A percentile compares a stretch with the other conserved stretches of the same genome.
These are phyloP conservation scores for Zaprionus tsacasi DNA, from an alignment of 1,140 invertebrate species.

Conservation along the genomic window DNA sequence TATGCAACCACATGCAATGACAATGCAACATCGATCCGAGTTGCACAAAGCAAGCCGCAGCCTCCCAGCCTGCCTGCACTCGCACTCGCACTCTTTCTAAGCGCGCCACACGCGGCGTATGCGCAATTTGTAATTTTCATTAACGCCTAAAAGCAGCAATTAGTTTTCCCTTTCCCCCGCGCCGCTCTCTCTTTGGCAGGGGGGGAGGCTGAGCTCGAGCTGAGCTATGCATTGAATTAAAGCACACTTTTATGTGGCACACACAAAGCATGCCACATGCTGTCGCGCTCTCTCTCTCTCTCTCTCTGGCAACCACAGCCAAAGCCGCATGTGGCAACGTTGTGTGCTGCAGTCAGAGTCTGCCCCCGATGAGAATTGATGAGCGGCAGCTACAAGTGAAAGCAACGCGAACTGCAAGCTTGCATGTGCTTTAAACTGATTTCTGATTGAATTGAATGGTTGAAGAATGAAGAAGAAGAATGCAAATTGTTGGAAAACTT, in stretches of 20 bases:
- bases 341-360: background rate
- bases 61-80: background rate
- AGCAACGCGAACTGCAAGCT: background rate
- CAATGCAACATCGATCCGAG: conserved; percentile 68
- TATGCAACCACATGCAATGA: conserved; percentile 75
- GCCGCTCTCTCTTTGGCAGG: background rate
- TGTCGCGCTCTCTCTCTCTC: background rate
- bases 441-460: no score
- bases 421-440: background rate
- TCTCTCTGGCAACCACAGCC: conserved; percentile 6
- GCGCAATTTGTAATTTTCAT: conserved; percentile 78
- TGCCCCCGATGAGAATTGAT: background rate
- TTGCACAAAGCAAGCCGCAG: background rate
- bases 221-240: conserved; percentile 33
- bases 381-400: background rate
- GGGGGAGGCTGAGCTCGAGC: background rate
- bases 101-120: conserved; percentile 55
- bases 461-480: no score
- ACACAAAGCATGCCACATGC: conserved; percentile 16
- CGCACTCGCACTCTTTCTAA: conserved; percentile 1
- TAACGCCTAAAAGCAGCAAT: conserved; percentile 63
- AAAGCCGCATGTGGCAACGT: background rate
- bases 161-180: conserved; percentile 40
- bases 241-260: conserved; percentile 4
- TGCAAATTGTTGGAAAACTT: no score